Conservation (phyloP, 2,113 vertebrate genomes). For the Antennarius striatus region DNA sequence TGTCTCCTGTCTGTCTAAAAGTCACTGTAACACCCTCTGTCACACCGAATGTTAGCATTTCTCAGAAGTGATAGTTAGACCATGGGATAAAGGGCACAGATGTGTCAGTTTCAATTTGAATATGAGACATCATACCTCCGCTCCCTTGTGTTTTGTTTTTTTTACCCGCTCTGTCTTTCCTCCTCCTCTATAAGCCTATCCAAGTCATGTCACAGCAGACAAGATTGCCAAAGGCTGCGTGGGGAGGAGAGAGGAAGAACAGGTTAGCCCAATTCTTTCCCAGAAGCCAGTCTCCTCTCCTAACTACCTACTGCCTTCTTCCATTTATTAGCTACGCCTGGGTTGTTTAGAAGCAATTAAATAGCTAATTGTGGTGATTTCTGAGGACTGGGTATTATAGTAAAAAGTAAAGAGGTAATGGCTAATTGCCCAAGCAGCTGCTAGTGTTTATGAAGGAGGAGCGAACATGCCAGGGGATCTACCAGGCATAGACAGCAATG, state of each 20-base stretch:
- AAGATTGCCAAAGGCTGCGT: slow-evolving; percentile 48
- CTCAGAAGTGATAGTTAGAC: slow-evolving; percentile 69
- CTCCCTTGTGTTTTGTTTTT: slow-evolving; percentile 51
- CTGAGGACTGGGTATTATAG: slow-evolving; percentile 75
- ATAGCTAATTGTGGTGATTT: slow-evolving; percentile 80
- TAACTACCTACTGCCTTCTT: slow-evolving; percentile 60
- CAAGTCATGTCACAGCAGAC: slow-evolving; percentile 30
- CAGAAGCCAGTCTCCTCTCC: slow-evolving; percentile 52
- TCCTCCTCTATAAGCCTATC: slow-evolving; percentile 28
- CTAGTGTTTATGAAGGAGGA: slow-evolving; percentile 79
- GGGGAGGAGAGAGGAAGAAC: slow-evolving; percentile 44
- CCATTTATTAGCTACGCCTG: slow-evolving; percentile 76
- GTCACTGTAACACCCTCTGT: slow-evolving; percentile 74
- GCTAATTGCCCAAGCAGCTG: slow-evolving; percentile 82
- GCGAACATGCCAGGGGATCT: slow-evolving; percentile 65
- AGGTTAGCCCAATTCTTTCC: slow-evolving; percentile 40
- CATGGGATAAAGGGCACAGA: slow-evolving; percentile 66
- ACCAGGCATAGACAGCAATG: slow-evolving; percentile 50
- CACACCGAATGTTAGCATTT: slow-evolving; percentile 72
- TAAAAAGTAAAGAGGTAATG: slow-evolving; percentile 78
- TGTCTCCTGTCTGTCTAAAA: slow-evolving; percentile 60
- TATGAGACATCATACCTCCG: slow-evolving; percentile 60
- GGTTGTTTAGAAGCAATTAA: slow-evolving; percentile 83
- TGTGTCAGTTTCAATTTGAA: slow-evolving; percentile 72
- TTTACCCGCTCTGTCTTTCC: slow-evolving; percentile 21